phyloP scores from a whole-genome alignment of 2,888 invertebrate genomes.

The Eupithecia abbreviata region DNA sequence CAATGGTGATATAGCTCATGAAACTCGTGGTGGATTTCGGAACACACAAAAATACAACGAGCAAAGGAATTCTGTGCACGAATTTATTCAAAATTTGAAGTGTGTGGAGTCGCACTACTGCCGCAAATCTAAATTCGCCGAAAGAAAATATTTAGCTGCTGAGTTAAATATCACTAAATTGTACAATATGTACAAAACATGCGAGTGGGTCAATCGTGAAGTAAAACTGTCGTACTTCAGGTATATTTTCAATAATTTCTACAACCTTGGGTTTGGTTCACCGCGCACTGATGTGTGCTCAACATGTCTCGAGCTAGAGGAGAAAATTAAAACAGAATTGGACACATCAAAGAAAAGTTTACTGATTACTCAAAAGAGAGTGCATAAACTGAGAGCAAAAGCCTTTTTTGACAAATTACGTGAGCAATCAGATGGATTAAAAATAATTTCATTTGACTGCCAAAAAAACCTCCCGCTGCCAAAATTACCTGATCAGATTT shows the following conservation, averaged over 20 bases:
- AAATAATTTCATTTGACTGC: constrained; percentile 44
- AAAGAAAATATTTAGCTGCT: constrained; percentile 43
- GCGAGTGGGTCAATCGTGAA: not conserved
- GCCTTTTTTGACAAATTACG: constrained; percentile 39
- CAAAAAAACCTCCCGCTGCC: constrained; percentile 44
- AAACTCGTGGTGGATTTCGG: constrained; percentile 36
- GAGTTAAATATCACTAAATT: constrained; percentile 45
- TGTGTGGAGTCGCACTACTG: constrained; percentile 44
- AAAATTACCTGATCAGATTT: constrained; percentile 36
- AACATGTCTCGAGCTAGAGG: constrained; percentile 30
- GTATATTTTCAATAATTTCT: constrained; percentile 14
- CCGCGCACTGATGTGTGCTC: constrained; percentile 36
- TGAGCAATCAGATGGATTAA: constrained; percentile 34
- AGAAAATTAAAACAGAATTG: constrained; percentile 28
- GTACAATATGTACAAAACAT: constrained; percentile 39
- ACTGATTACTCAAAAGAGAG: constrained; percentile 15
- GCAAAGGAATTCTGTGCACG: constrained; percentile 19
- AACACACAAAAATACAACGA: constrained; percentile 34
- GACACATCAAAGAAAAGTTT: constrained; percentile 11
- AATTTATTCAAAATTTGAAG: constrained; percentile 41
- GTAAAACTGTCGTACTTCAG: constrained; percentile 14
- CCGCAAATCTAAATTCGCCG: constrained; percentile 41
- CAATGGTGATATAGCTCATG: constrained; percentile 27
- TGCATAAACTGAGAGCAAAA: constrained; percentile 38
- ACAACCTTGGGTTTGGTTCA: constrained; percentile 7